Evolutionary conservation across 2,113 vertebrate species (phyloP), one percentile per base, ranked within the genome.

Genomic region (Scomber scombrus): DNA sequence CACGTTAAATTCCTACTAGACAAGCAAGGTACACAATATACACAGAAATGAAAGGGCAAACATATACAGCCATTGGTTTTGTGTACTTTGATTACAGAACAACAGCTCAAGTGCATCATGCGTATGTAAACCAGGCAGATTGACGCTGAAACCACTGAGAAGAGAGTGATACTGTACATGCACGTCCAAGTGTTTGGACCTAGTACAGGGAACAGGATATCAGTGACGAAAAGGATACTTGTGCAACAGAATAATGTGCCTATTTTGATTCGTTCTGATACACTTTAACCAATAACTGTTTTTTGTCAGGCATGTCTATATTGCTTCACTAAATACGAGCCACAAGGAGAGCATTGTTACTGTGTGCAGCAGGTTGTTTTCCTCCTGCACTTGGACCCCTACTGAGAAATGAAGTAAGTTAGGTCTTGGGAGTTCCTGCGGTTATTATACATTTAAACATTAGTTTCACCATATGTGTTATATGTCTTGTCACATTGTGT

Each of bases 81-180:
- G 52, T 81, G 29, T 82, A 85, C 60, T 85, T 62, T 81, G 57
- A 92, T 91, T 91, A 89, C 62, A 91, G 90, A 80, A 60, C 70
- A 46, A 75, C 46, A 69, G 67, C 62, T 11, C n/a, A 63, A 68
- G 29, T 61, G 66, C 56, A 78, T 82, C 46, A 60, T 65, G 43
- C 78, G 70, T 73, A 45, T 75, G 70, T 90, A 88, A 91, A 88
- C 86, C n/a, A 46, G 55, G 18, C 18, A 49, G 45, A 74, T 81
- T 77, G 51, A 81, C 74, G 56, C 0, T 57, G 52, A 78, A 84
- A 79, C 40, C 57, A 61, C 46, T 40, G n/a, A 58, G 18, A 63
- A 81, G 46, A 69, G 45, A 83, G 71, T 29, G 43, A 71, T 67
- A 31, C 34, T 55, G n/a, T 54, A 60, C 34, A 67, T 47, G 49